phyloP scores from a whole-genome alignment of 2,113 vertebrate species.

The Vicugna pacos region DNA sequence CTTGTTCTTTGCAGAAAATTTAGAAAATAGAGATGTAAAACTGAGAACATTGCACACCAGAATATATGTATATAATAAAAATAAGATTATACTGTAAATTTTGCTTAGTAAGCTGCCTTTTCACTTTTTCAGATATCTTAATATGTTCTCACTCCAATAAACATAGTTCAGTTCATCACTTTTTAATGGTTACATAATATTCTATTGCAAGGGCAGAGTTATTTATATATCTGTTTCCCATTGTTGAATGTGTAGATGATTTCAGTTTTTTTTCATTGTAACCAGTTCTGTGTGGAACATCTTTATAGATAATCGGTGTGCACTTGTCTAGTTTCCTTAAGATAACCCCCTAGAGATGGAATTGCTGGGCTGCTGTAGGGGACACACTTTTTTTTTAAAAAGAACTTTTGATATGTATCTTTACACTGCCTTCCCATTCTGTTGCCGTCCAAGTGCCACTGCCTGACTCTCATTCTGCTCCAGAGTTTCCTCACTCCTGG shows the following conservation, averaged over 20 bases:
- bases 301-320: conserved; percentile 39
- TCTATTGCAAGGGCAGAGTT: background rate
- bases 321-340: conserved; percentile 21
- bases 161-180: background rate
- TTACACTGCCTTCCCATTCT: background rate
- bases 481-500: background rate
- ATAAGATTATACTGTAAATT: background rate
- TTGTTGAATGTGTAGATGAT: background rate
- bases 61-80: background rate
- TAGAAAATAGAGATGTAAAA: background rate
- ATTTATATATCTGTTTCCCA: conserved; percentile 4
- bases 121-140: background rate
- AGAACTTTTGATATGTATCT: background rate
- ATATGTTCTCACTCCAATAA: background rate
- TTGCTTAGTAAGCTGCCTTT: background rate
- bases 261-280: conserved; percentile 5
- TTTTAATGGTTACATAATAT: conserved; percentile 32
- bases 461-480: background rate
- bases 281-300: background rate
- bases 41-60: background rate
- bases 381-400: background rate
- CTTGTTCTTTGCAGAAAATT: background rate
- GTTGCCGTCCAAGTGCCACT: background rate
- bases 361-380: background rate
- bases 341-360: conserved; percentile 36